Base-by-base conservation (phyloP, 2,888 invertebrate genomes). In the Cancer borealis region DNA sequence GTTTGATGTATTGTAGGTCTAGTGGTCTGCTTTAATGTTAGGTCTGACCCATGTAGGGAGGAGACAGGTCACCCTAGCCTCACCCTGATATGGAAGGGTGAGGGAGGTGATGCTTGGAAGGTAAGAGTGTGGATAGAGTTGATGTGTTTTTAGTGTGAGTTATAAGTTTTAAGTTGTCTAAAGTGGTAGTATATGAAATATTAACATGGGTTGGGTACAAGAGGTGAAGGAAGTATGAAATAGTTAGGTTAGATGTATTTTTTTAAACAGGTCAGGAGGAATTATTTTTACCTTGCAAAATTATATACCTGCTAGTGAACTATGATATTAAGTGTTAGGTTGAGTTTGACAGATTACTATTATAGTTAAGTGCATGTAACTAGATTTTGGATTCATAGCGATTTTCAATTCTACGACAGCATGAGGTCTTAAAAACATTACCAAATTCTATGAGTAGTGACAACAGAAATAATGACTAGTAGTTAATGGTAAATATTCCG, bases 21-120 rank as follows among this genome's bases (percentile, higher is more conserved):
- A 84, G 84, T 84, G 39, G 12, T 84, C 39, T 84, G 84, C 39
- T 84, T 84, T 84, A 84, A 84, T 30, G 84, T 73, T 73, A n/a
- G 73, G n/a, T 26, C 73, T n/a, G 73, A 2, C 60, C 60, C 21
- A 21, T 60, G 60, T 3, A 60, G 21, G 21, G 21, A 21, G 21
- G 21, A 21, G 21, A 21, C 21, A 17, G 17, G 54, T 54, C 54
- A 17, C 14, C 73, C 73, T 79, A 26, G 73, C 30, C 6, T 79
- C 73, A 10, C 4, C 26, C 10, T n/a, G 10, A 3, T 10, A 73
- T 73, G 73, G 26, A 73, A 39, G 39, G 39, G 39, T 39, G 39
- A 39, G 39, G 39, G 39, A 39, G 39, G 2, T 39, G 39, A 39
- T 0, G 39, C 39, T 39, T 39, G 39, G 39, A 39, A 1, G 39